phyloP scores from a whole-genome alignment of 2,113 vertebrate species.

The Vulpes vulpes region DNA sequence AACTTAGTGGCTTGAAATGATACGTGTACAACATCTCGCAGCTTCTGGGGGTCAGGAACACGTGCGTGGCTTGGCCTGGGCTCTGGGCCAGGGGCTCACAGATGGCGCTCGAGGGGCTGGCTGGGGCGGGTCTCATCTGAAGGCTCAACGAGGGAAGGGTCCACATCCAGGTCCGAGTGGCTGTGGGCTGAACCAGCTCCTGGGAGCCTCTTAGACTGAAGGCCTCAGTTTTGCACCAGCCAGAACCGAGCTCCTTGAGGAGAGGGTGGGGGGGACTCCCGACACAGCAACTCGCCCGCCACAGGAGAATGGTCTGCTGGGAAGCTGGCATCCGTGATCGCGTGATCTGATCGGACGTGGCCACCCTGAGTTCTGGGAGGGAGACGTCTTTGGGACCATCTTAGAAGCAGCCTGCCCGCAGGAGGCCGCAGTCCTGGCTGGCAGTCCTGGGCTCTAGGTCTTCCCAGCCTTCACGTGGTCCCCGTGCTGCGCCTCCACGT shows the following conservation, averaged over 20 bases:
- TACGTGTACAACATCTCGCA: fast-evolving
- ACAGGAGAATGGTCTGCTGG: neutral
- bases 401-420: neutral
- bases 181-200: neutral
- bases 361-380: neutral
- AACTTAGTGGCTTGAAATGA: neutral
- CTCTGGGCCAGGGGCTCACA: neutral
- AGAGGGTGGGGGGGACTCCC: fast-evolving
- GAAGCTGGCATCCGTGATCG: neutral
- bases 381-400: neutral
- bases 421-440: fast-evolving
- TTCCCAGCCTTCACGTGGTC: fast-evolving
- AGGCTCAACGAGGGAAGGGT: neutral
- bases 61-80: fast-evolving
- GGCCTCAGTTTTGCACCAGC: neutral
- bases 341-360: no score
- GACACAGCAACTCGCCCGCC: neutral
- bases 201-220: neutral
- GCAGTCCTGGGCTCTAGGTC: neutral
- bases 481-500: fast-evolving
- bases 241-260: neutral
- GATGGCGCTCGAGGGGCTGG: fast-evolving
- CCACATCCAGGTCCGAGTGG: neutral
- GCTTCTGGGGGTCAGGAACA: neutral
- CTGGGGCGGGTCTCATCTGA: neutral